Base-by-base conservation (phyloP, 2,113 vertebrate species). In the Ardeotis arabs region DNA sequence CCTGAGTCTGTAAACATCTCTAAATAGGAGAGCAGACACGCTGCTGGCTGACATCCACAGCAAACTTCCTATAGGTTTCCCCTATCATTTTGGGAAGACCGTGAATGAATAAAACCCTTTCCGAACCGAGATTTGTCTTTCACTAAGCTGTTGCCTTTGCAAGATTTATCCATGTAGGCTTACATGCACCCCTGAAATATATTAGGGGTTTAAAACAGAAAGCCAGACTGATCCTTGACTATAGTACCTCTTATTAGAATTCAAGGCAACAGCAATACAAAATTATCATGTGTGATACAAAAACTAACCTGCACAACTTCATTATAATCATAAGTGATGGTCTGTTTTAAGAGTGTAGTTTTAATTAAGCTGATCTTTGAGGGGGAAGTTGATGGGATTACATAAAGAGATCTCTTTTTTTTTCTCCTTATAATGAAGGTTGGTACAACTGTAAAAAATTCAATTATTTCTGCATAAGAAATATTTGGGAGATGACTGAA, bases 401-500 rank as follows among this genome's bases (percentile, higher is more conserved):
- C 53, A 78, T 78, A 64, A 75, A 91, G 70, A 81, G 47, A 64
- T 84, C 64, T 89, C 47, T 45, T 75, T 74, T 29, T 84, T 41
- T 41, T 44, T 44, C 16, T 16, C 92, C 92, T 91, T 53, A 3
- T 60, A 90, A 83, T 55, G 31, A 69, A 95, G 88, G 84, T 90
- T 95, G 78, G 59, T 69, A 41, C 55, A 75, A 97, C 95, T 94
- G 96, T 55, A 69, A 76, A 63, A 92, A 96, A 97, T 95, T 89
- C 88, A 98, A 95, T 97, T 96, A 97, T 94, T 97, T 96, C 93
- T 55, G 49, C 59, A 49, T 72, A 78, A 96, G 93, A 97, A 97
- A 96, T 95, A 94, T 96, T 97, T 97, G 94, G 95, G 93, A 92
- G 91, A 63, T 4, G 74, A 97, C 95, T 97, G 97, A 98, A 98